Evolutionary conservation across 1,140 invertebrate species (phyloP).

Genomic region (Ceratina japonica): DNA sequence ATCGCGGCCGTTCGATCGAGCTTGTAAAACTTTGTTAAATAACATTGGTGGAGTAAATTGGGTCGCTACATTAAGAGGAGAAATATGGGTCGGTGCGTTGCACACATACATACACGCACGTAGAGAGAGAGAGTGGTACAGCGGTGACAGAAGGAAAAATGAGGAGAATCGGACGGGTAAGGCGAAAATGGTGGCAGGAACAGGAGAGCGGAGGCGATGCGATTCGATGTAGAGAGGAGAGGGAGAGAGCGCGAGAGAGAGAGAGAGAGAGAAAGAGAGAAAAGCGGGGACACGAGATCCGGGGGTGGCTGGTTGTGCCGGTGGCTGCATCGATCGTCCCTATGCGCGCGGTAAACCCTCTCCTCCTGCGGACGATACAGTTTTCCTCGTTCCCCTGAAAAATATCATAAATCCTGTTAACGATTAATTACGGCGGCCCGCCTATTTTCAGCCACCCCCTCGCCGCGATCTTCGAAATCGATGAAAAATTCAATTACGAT

Average conservation of each 20-base stretch:
- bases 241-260: not conserved
- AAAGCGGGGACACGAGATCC: constrained; percentile 40
- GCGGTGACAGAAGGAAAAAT: not conserved
- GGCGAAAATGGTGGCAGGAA: constrained; percentile 6
- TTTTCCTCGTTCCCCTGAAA: constrained; percentile 39
- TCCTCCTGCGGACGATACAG: constrained; percentile 37
- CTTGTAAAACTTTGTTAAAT: too few species aligned
- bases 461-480: not conserved
- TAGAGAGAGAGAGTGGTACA: not conserved
- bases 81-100: too few species aligned
- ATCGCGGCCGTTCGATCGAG: too few species aligned
- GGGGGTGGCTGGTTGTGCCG: constrained; percentile 62
- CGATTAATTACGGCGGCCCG: not conserved
- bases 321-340: constrained; percentile 66
- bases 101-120: too few species aligned
- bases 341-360: constrained; percentile 47
- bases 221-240: not conserved
- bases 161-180: not conserved
- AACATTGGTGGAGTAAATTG: too few species aligned
- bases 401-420: constrained; percentile 52
- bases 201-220: not conserved
- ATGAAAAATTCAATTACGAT: not conserved
- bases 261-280: constrained; percentile 18
- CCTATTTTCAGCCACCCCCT: not conserved
- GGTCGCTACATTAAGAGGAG: too few species aligned